Percentiles rank a stretch among this genome's conserved stretches.
phyloP scores from a whole-genome alignment of 2,113 vertebrate species.

The Neotoma lepida region DNA sequence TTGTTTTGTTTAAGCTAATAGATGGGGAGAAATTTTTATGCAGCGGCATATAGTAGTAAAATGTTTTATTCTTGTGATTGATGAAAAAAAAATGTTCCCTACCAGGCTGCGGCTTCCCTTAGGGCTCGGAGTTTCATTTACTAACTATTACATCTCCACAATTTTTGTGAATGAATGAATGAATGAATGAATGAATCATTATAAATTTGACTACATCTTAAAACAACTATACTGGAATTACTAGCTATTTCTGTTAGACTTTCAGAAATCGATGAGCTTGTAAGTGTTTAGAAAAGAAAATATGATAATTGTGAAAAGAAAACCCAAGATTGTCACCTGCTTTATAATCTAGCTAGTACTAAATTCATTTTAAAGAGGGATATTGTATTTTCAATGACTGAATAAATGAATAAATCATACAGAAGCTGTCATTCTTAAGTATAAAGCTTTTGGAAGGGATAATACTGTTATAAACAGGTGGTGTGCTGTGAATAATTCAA shows the following conservation, averaged over 20 bases:
- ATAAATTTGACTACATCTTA: conserved; percentile 35
- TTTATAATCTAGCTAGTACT: conserved; percentile 67
- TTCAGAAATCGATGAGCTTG: conserved; percentile 45
- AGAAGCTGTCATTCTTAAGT: conserved; percentile 68
- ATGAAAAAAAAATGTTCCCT: background rate
- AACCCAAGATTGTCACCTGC: conserved; percentile 65
- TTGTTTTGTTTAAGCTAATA: conserved; percentile 33
- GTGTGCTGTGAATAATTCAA: conserved; percentile 77
- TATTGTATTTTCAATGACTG: conserved; percentile 69
- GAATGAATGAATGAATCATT: conserved; percentile 27
- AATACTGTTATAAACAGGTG: conserved; percentile 75
- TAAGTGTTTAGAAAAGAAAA: conserved; percentile 52
- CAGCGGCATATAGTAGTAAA: background rate
- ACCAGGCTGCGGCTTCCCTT: background rate
- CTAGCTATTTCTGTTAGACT: conserved; percentile 46
- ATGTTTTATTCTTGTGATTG: background rate
- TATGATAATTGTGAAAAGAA: conserved; percentile 74
- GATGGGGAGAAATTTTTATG: conserved; percentile 22
- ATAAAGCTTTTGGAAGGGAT: conserved; percentile 74
- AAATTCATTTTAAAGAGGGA: conserved; percentile 74
- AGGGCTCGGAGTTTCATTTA: background rate
- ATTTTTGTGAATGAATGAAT: conserved; percentile 43
- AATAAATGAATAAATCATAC: conserved; percentile 64
- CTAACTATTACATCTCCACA: background rate
- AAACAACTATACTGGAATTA: conserved; percentile 37